phyloP scores from a whole-genome alignment of 2,113 vertebrate genomes.

The Amphiprion ocellaris region DNA sequence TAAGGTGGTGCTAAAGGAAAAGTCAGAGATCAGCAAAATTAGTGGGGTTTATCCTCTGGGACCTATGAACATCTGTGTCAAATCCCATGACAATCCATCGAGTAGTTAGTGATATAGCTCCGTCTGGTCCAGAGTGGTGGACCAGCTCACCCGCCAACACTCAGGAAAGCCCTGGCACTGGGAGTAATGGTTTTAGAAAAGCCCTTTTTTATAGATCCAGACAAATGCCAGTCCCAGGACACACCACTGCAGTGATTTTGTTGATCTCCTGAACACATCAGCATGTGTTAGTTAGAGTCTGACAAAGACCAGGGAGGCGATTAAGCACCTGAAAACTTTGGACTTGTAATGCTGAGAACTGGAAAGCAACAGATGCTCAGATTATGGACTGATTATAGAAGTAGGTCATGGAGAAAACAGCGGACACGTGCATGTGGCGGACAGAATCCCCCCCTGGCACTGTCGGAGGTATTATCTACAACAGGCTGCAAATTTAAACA shows the following conservation, averaged over 20 bases:
- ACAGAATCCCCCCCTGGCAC: slow-evolving; percentile 28
- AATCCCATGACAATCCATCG: neutral
- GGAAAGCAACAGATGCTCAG: slow-evolving; percentile 44
- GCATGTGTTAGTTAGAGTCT: slow-evolving; percentile 1
- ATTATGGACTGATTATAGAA: slow-evolving; percentile 66
- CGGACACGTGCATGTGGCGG: slow-evolving; percentile 35
- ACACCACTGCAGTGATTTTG: neutral
- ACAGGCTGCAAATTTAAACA: slow-evolving; percentile 50
- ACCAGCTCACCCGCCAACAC: neutral
- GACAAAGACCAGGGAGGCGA: slow-evolving; percentile 2
- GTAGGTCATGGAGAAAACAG: slow-evolving; percentile 59
- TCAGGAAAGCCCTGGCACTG: slow-evolving; percentile 10
- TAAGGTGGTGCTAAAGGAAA: neutral
- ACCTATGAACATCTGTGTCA: neutral
- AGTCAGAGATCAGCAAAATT: neutral
- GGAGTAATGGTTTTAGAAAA: neutral
- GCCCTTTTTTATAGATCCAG: neutral
- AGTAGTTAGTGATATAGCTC: neutral
- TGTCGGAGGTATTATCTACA: slow-evolving; percentile 32
- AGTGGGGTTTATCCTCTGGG: neutral
- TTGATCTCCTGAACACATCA: slow-evolving; percentile 19
- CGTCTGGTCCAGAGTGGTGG: neutral
- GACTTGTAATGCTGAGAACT: slow-evolving; percentile 17
- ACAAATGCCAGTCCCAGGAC: slow-evolving; percentile 47
- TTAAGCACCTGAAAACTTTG: neutral